phyloP scores from a whole-genome alignment of 2,888 invertebrate genomes.

The Seira sanloemensis region DNA sequence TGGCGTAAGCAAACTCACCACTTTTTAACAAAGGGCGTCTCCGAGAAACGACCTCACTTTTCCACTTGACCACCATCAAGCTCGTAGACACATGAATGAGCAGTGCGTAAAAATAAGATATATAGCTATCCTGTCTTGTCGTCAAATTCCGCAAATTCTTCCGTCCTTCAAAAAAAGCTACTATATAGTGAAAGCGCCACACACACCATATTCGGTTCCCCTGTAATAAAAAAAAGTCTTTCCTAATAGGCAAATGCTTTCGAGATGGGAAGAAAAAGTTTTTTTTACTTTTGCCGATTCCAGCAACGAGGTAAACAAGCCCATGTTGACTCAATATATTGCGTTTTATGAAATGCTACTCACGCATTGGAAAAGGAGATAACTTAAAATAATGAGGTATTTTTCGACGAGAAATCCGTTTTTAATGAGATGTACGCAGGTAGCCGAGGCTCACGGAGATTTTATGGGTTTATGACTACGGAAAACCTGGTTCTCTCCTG shows the following conservation, averaged over 20 bases:
- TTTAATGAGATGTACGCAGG: constrained; percentile 29
- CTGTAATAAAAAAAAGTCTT: constrained; percentile 16
- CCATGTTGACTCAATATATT: not conserved
- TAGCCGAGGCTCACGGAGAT: constrained; percentile 29
- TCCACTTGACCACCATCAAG: not conserved
- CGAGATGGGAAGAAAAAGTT: constrained; percentile 14
- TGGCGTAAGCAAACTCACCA: not conserved
- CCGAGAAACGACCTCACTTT: constrained; percentile 1
- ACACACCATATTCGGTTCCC: not conserved
- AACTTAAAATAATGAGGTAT: not conserved
- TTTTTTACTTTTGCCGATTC: constrained; percentile 42
- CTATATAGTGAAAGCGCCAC: constrained; percentile 30
- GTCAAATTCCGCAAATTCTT: constrained; percentile 55
- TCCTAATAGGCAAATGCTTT: constrained; percentile 19
- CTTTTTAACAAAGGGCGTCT: constrained; percentile 51
- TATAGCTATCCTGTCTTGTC: constrained; percentile 49
- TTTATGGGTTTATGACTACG: constrained; percentile 44
- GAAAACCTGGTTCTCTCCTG: not conserved
- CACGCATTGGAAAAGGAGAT: constrained; percentile 21
- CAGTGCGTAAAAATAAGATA: constrained; percentile 52
- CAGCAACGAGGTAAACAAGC: constrained; percentile 35
- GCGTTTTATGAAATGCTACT: constrained; percentile 1
- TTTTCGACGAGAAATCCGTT: not conserved
- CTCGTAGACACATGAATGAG: not conserved
- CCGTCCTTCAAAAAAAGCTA: constrained; percentile 22